Evolutionary conservation across 1,140 invertebrate genomes (phyloP).

Genomic region (Oscheius sp.): DNA sequence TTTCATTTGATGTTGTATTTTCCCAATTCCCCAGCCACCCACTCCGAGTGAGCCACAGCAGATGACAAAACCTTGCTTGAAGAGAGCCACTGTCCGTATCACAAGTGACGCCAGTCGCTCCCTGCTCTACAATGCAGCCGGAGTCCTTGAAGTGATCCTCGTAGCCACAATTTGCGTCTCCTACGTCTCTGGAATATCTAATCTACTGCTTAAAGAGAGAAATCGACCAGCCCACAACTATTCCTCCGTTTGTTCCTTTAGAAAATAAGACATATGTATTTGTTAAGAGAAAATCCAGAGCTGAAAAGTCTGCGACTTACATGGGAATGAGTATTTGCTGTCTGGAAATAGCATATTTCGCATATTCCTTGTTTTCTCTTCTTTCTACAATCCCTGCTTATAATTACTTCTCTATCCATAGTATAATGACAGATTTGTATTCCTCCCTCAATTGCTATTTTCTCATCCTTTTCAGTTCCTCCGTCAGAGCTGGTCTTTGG

Average conservation of each 20-base stretch:
- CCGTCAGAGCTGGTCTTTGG: too few species aligned
- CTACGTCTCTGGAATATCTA: background rate
- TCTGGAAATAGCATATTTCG: background rate
- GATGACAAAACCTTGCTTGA: background rate
- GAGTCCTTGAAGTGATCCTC: background rate
- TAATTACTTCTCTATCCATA: constrained; percentile 1
- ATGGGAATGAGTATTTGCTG: constrained; percentile 8
- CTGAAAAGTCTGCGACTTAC: background rate
- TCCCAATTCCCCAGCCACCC: background rate
- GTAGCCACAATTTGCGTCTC: background rate
- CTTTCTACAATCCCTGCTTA: background rate
- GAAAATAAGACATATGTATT: background rate
- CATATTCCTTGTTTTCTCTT: background rate
- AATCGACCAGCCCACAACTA: background rate
- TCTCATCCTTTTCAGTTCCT: background rate
- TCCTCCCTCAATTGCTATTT: constrained; percentile 1
- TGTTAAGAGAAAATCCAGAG: background rate
- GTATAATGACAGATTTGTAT: constrained; percentile 3
- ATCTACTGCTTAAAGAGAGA: background rate
- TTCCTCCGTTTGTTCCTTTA: background rate
- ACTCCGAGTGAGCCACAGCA: background rate
- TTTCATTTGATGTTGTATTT: background rate
- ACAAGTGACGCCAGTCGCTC: background rate
- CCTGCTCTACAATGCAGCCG: background rate
- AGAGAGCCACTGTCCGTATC: background rate